phyloP scores from a whole-genome alignment of 2,113 vertebrate genomes.

The Ursus arctos region DNA sequence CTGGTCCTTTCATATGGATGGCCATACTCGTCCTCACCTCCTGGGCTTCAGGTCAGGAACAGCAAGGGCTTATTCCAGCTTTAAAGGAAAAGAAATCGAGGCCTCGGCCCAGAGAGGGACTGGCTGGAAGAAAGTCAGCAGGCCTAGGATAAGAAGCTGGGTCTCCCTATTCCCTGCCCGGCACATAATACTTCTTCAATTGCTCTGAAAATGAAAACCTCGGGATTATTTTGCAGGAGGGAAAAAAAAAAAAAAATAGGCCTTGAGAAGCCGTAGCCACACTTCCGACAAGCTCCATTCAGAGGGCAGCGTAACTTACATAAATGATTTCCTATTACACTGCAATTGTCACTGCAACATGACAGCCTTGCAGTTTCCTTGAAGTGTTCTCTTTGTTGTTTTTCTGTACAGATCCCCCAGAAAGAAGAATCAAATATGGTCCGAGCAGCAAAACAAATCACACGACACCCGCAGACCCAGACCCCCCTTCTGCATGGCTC shows the following conservation, averaged over 20 bases:
- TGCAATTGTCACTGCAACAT: constrained; percentile 80
- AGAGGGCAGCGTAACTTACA: constrained; percentile 67
- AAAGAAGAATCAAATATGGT: constrained; percentile 81
- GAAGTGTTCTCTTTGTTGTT: constrained; percentile 85
- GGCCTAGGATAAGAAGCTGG: constrained; percentile 36
- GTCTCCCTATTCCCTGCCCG: constrained; percentile 39
- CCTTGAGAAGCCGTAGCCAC: constrained; percentile 40
- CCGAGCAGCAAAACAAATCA: constrained; percentile 74
- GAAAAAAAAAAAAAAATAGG: background rate
- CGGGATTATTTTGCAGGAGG: constrained; percentile 58
- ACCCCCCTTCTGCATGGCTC: background rate
- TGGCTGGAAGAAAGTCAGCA: background rate
- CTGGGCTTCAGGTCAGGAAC: background rate
- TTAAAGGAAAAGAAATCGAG: constrained; percentile 52
- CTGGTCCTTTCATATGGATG: background rate
- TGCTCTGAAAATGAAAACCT: constrained; percentile 75
- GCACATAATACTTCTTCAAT: constrained; percentile 62
- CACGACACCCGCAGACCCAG: background rate
- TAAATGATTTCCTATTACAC: constrained; percentile 82
- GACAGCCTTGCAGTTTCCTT: constrained; percentile 79
- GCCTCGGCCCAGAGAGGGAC: background rate
- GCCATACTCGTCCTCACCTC: background rate
- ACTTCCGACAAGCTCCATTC: constrained; percentile 55
- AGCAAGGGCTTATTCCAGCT: background rate
- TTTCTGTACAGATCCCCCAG: constrained; percentile 82